Percentiles rank a stretch among this genome's conserved stretches.
Evolutionary conservation across 2,888 invertebrate species (phyloP).

Genomic region (Rhogogaster chlorosoma): DNA sequence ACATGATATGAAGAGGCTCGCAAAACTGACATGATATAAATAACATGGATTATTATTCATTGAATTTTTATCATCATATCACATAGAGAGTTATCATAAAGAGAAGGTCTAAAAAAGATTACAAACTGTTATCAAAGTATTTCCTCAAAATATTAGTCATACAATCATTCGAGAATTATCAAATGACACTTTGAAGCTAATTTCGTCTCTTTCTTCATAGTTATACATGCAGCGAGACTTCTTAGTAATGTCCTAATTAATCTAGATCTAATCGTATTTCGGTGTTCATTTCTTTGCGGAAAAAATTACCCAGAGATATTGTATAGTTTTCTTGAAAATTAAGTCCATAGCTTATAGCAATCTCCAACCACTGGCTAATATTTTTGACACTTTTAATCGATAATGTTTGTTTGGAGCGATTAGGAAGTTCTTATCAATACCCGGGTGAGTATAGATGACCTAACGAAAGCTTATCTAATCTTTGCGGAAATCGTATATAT

Average conservation of each 20-base stretch:
- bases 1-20: too few species aligned
- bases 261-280: background rate
- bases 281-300: background rate
- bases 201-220: background rate
- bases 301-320: background rate
- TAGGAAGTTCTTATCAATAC: background rate
- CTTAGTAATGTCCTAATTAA: background rate
- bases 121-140: too few species aligned
- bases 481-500: background rate
- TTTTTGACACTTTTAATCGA: background rate
- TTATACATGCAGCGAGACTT: background rate
- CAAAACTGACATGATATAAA: too few species aligned
- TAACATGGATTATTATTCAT: too few species aligned
- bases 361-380: background rate
- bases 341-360: background rate
- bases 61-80: too few species aligned
- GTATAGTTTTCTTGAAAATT: background rate
- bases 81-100: too few species aligned
- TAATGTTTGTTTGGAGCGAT: background rate
- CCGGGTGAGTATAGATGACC: background rate
- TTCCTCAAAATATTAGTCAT: too few species aligned
- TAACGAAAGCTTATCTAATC: background rate
- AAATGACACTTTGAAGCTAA: too few species aligned
- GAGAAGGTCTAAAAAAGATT: too few species aligned
- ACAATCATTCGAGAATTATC: too few species aligned